These are phyloP conservation scores for Tenualosa thibaudeaui DNA, from an alignment of 2,797 vertebrate genomes.

Conservation along the genomic window DNA sequence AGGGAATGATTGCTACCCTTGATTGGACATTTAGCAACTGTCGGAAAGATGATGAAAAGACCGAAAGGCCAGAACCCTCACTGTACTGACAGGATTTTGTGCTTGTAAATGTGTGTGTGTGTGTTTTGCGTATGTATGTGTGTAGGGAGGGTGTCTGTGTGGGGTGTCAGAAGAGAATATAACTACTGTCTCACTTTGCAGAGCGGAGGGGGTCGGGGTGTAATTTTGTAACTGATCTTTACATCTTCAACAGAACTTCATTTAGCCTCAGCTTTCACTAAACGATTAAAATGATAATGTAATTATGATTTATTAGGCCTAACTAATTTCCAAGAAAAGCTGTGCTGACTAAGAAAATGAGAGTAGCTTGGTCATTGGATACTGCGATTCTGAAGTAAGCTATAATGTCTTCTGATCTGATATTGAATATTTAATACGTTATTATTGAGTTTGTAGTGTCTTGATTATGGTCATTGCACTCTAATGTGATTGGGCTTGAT, in stretches of 20 bases:
- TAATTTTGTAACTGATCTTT: neutral
- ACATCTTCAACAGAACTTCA: neutral
- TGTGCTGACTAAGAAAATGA: neutral
- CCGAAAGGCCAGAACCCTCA: neutral
- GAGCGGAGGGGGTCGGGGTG: too few relatives aligned
- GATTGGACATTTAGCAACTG: constrained; percentile 44
- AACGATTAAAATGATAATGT: constrained; percentile 8
- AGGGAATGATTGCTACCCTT: constrained; percentile 42
- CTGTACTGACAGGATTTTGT: neutral
- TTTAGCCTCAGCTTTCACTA: neutral
- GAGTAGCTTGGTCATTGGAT: neutral
- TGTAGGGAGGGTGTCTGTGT: neutral
- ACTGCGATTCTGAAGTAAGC: constrained; percentile 9
- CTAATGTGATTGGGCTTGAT: neutral
- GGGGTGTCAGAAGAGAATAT: neutral
- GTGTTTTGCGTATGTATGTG: neutral
- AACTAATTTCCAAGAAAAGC: neutral
- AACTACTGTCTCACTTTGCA: too few relatives aligned
- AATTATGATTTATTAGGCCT: neutral
- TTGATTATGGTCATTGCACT: neutral
- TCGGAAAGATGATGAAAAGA: constrained; percentile 16
- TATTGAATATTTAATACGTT: constrained; percentile 18
- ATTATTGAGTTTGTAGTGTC: constrained; percentile 2
- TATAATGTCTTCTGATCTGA: neutral
- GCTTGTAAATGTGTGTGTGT: neutral